These are phyloP conservation scores for Zygogramma bicolorata DNA, from an alignment of 2,888 invertebrate genomes.

Conservation along the genomic window DNA sequence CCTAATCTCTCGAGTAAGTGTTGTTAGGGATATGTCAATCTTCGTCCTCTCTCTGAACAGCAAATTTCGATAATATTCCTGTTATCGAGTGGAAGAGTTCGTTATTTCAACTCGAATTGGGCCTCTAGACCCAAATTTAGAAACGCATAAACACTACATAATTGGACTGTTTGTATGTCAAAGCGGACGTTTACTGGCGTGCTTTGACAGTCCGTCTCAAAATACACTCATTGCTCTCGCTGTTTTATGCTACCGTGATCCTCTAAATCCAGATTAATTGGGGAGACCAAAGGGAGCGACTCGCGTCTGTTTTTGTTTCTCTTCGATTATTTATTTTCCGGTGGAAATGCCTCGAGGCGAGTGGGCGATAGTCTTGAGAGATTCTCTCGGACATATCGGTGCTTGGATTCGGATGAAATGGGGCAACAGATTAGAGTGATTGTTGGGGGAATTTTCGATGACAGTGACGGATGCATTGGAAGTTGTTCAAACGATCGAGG, in stretches of 20 bases:
- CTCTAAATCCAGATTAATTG: conserved; percentile 54
- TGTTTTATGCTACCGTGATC: conserved; percentile 47
- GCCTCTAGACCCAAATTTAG: conserved; percentile 59
- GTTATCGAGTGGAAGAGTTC: conserved; percentile 24
- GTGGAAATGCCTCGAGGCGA: not conserved
- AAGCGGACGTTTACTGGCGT: conserved; percentile 64
- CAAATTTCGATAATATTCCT: conserved; percentile 34
- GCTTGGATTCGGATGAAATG: not conserved
- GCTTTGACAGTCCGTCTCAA: conserved; percentile 65
- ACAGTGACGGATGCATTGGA: not conserved
- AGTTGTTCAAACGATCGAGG: not conserved
- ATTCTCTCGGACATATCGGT: not conserved
- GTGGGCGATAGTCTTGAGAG: conserved; percentile 12
- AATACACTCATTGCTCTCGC: conserved; percentile 56
- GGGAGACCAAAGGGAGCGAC: conserved; percentile 31
- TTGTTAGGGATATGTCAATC: conserved; percentile 30
- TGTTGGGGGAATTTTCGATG: not conserved
- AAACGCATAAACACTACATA: conserved; percentile 65
- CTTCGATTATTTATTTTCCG: conserved; percentile 6
- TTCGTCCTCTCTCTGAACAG: conserved; percentile 20
- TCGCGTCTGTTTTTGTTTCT: conserved; percentile 12
- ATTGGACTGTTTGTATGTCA: conserved; percentile 66
- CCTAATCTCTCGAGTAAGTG: no score
- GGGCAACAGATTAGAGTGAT: not conserved
- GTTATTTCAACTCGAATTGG: conserved; percentile 48